Conservation (phyloP, 30 jellyfish, hydroid and myxozoan genomes). For the Sanderia malayensis region DNA sequence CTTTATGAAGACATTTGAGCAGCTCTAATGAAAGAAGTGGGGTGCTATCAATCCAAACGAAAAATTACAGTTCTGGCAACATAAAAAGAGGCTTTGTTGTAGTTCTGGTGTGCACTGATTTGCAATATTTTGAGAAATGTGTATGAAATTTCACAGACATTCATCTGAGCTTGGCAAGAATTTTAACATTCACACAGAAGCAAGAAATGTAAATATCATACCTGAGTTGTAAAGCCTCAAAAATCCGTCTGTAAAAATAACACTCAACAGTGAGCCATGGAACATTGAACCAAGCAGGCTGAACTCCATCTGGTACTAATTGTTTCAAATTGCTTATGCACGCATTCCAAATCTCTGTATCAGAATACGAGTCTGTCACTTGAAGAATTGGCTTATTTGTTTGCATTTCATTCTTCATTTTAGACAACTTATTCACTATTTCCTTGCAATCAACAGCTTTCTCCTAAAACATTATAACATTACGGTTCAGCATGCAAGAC, state of each 20-base stretch:
- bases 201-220: conserved; percentile 1
- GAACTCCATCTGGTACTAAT: conserved; percentile 49
- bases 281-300: conserved; percentile 78
- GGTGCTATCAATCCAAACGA: no score
- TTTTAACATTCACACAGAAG: no score
- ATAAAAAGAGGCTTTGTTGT: no score
- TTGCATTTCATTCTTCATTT: conserved; percentile 87
- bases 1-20: no score
- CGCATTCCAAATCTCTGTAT: conserved; percentile 64
- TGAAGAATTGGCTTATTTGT: conserved; percentile 67
- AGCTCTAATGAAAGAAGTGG: no score
- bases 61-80: no score
- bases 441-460: conserved; percentile 76
- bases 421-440: conserved; percentile 61
- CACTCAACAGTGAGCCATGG: conserved; percentile 98
- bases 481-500: background rate
- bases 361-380: conserved; percentile 48
- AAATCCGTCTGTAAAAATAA: conserved; percentile 82
- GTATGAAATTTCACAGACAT: no score
- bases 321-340: conserved; percentile 42
- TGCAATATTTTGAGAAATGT: no score
- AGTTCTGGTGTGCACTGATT: no score
- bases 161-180: no score
- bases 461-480: conserved; percentile 31
- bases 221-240: conserved; percentile 84